Evolutionary conservation across 2,797 vertebrate genomes (phyloP), one percentile per base, ranked within the genome.

Genomic region (Sardinella longiceps): DNA sequence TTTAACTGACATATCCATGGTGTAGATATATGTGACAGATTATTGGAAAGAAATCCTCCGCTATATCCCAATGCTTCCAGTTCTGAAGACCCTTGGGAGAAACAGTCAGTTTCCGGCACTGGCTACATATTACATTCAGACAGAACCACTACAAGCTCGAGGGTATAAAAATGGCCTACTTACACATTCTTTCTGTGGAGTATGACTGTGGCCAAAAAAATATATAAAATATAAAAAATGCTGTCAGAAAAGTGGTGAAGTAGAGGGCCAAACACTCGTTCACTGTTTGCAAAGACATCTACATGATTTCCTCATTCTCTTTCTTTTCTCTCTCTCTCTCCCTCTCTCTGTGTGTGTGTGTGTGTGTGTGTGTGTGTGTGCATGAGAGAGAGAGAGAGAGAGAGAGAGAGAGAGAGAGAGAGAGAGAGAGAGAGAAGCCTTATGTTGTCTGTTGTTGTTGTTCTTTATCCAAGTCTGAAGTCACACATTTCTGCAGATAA

Each of bases 1-100:
- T 20, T 77, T 37, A 18, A 37, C 70, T 23, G 7, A 7, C 33
- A 77, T 37, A 77, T 39, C 15, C 33, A 77, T 39, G 15, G 33
- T 23, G 70, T 9, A 6, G 70, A 77, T 77, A 77, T 20, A 77
- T 14, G 33, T 39, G 70, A 77, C 37, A 77, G 33, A 43, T 77
- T 77, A 9, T 43, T 77, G 70, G 70, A 43, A 77, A 39, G 18
- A 77, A 77, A 77, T 77, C 70, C 70, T 77, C 70, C 6, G 7
- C 23, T 77, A 77, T 43, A 43, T 37, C 39, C 70, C 18, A 43
- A 77, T 33, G 70, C 70, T 77, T 77, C 70, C 70, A 20, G 70
- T 39, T 77, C 33, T 77, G 14, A 6, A 74, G 66, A 39, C 30
- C 66, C 18, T 74, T 11, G 66, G 33, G 33, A 74, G 66, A 74